Conservation (phyloP, 2,888 invertebrate species). For the Lepeophtheirus nordmannii region DNA sequence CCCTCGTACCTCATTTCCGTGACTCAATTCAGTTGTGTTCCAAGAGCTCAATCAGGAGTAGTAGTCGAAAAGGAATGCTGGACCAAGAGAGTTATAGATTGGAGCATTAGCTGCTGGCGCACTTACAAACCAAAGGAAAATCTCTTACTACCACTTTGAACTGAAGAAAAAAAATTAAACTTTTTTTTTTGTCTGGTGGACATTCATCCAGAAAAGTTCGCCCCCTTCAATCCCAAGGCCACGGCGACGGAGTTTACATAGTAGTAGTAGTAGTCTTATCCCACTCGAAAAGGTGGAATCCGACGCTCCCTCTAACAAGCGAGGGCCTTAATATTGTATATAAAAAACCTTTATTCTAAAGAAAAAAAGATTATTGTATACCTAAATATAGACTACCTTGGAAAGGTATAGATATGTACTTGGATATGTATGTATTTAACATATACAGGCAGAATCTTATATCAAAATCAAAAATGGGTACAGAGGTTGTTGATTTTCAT, state of each 20-base stretch:
- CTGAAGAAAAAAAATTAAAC: neutral
- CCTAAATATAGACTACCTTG: constrained; percentile 8
- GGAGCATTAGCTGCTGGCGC: no score
- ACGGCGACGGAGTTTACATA: neutral
- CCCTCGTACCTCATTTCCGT: neutral
- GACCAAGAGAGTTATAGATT: no score
- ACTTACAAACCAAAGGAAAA: neutral
- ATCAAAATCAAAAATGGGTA: no score
- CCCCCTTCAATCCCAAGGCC: constrained; percentile 4
- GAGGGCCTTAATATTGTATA: neutral
- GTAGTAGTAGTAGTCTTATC: neutral
- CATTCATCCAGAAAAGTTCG: neutral
- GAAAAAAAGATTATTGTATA: neutral
- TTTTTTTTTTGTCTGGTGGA: constrained; percentile 3
- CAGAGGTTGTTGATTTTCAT: no score
- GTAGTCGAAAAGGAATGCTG: no score
- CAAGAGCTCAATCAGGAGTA: neutral
- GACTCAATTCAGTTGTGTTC: neutral
- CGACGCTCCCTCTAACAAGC: no score
- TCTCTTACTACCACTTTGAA: neutral
- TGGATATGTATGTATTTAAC: neutral
- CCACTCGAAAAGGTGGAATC: no score
- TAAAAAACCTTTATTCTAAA: neutral
- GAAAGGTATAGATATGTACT: neutral
- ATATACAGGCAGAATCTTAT: no score